Percentiles rank a stretch among this genome's conserved stretches.
phyloP scores from a whole-genome alignment of 2,113 vertebrate species.

The Fregetta grallaria region DNA sequence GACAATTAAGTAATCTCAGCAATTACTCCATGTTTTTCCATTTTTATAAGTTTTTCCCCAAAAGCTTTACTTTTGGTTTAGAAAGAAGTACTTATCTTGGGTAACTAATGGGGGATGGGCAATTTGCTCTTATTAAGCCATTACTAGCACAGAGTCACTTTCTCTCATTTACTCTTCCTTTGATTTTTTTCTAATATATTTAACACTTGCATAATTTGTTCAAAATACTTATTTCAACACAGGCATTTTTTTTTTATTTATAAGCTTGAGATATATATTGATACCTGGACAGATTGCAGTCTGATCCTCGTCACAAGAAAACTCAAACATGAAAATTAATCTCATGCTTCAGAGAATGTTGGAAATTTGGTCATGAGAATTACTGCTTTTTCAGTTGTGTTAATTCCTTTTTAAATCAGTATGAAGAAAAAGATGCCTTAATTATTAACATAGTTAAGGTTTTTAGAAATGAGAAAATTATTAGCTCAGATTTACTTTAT shows the following conservation, averaged over 20 bases:
- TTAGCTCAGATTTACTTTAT: neutral
- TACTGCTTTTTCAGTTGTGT: neutral
- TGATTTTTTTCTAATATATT: neutral
- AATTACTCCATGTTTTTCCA: neutral
- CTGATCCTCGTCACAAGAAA: neutral
- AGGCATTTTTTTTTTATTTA: neutral
- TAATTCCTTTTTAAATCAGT: neutral
- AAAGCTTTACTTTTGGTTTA: neutral
- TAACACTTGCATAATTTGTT: neutral
- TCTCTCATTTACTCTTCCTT: neutral
- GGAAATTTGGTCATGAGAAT: neutral
- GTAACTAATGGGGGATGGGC: neutral
- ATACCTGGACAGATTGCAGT: neutral
- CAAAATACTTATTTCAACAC: neutral
- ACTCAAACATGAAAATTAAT: neutral
- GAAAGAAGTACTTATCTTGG: neutral
- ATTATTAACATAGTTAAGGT: neutral
- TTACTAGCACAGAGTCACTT: neutral
- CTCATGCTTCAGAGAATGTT: neutral
- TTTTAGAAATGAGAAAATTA: neutral
- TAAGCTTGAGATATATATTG: neutral
- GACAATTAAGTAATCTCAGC: neutral
- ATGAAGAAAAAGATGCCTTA: neutral
- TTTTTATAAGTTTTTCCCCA: neutral
- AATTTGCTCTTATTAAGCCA: neutral